These are phyloP conservation scores for Melanotaenia parkinsoni DNA, from an alignment of 2,797 vertebrate genomes.

Conservation along the genomic window DNA sequence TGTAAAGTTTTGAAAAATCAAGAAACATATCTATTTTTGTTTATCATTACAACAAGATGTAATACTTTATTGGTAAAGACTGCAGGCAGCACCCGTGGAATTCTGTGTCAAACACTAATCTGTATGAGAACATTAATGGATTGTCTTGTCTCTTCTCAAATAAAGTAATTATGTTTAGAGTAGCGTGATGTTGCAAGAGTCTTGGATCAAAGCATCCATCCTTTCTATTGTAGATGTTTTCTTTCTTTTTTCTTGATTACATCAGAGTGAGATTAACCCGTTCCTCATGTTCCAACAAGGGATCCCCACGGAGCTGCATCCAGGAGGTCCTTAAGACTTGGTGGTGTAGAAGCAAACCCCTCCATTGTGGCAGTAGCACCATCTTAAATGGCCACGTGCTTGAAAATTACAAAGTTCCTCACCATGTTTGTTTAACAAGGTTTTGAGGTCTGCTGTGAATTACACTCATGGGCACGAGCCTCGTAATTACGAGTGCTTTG, in stretches of 20 bases:
- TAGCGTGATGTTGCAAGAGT: constrained; percentile 15
- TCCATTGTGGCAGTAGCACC: constrained; percentile 20
- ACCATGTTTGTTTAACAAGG: constrained; percentile 55
- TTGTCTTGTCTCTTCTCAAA: constrained; percentile 75
- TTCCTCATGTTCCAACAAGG: background rate
- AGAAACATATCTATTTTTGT: constrained; percentile 70
- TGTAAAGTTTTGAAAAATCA: constrained; percentile 66
- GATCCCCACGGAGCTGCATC: constrained; percentile 1
- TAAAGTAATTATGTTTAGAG: constrained; percentile 74
- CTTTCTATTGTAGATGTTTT: constrained; percentile 8
- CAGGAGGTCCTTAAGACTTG: background rate
- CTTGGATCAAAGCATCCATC: background rate
- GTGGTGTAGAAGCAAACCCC: constrained; percentile 11
- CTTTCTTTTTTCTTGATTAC: background rate
- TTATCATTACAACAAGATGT: constrained; percentile 61
- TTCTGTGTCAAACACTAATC: constrained; percentile 63
- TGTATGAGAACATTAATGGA: constrained; percentile 65
- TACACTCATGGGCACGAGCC: constrained; percentile 40
- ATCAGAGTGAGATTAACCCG: constrained; percentile 1
- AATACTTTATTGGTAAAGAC: constrained; percentile 77
- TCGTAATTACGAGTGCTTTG: constrained; percentile 50
- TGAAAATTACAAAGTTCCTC: constrained; percentile 46
- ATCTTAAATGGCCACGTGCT: constrained; percentile 43
- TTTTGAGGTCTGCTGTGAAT: constrained; percentile 61
- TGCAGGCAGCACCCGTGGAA: constrained; percentile 83